Percentiles rank a stretch among this genome's conserved stretches.
phyloP scores from a whole-genome alignment of 2,797 vertebrate genomes.

The Hydrolagus colliei region DNA sequence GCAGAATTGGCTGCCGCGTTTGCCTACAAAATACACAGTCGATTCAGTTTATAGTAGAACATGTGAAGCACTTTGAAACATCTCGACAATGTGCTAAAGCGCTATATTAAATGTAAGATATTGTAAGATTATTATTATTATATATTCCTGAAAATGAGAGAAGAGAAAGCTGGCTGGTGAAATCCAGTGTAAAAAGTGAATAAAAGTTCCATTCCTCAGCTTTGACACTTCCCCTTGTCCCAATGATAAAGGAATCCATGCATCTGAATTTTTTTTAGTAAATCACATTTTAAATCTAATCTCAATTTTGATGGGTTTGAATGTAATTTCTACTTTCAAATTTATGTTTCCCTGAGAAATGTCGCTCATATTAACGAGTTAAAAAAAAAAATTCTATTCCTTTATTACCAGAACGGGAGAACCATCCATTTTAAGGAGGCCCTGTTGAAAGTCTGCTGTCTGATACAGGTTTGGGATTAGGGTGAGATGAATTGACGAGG shows the following conservation, averaged over 20 bases:
- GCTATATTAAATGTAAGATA: no score
- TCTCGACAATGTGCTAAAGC: no score
- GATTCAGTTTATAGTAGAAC: no score
- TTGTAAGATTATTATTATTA: no score
- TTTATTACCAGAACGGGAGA: constrained; percentile 15
- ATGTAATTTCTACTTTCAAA: not conserved
- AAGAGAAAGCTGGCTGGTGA: no score
- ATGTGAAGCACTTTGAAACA: no score
- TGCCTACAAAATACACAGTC: no score
- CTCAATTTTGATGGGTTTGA: not conserved
- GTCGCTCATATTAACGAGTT: not conserved
- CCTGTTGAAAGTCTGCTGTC: not conserved
- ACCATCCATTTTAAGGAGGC: constrained; percentile 23
- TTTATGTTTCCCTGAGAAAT: not conserved
- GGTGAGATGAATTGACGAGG: not conserved
- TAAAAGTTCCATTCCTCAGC: not conserved
- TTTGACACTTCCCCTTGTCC: no score
- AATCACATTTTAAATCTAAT: not conserved
- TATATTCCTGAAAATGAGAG: no score
- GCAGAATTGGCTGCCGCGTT: no score
- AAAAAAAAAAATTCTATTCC: not conserved
- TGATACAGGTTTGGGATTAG: constrained; percentile 16
- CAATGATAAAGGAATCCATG: not conserved
- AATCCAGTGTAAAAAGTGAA: not conserved
- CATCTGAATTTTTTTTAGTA: no score